A percentile compares a stretch with the other conserved stretches of the same genome.
These are phyloP conservation scores for Zenarchopterus dispar DNA, from an alignment of 2,797 vertebrate genomes.

Conservation along the genomic window DNA sequence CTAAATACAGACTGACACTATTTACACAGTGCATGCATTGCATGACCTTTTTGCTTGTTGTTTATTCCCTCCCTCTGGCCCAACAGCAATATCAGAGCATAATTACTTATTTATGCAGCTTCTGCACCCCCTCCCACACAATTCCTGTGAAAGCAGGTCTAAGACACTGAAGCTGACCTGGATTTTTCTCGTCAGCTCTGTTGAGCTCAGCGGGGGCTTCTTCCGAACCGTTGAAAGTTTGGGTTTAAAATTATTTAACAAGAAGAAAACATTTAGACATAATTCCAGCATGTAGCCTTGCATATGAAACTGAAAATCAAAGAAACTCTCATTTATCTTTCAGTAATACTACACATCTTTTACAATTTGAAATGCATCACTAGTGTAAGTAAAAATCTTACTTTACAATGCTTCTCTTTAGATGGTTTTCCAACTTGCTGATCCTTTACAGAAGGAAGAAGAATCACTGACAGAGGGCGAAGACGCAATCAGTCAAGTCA, in stretches of 20 bases:
- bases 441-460: too few relatives aligned
- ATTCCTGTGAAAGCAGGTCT: conserved; percentile 50
- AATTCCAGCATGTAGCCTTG: conserved; percentile 1
- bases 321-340: too few relatives aligned
- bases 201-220: conserved; percentile 42
- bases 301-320: too few relatives aligned
- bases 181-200: conserved; percentile 36
- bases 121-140: conserved; percentile 30
- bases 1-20: conserved; percentile 2
- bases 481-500: too few relatives aligned
- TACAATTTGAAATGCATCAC: too few relatives aligned
- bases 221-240: conserved; percentile 12
- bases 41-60: not conserved
- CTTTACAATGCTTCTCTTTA: too few relatives aligned
- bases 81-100: conserved; percentile 22
- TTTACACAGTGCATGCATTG: conserved; percentile 10
- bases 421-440: too few relatives aligned
- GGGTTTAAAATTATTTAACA: conserved; percentile 7
- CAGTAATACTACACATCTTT: too few relatives aligned
- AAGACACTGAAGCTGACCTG: conserved; percentile 41
- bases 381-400: too few relatives aligned
- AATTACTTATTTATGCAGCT: conserved; percentile 58
- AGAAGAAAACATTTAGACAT: conserved; percentile 10
- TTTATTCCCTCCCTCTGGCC: conserved; percentile 42
- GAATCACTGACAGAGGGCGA: too few relatives aligned